Evolutionary conservation across 2,797 vertebrate genomes (phyloP).

Genomic region (Mormyrops attenuatus): DNA sequence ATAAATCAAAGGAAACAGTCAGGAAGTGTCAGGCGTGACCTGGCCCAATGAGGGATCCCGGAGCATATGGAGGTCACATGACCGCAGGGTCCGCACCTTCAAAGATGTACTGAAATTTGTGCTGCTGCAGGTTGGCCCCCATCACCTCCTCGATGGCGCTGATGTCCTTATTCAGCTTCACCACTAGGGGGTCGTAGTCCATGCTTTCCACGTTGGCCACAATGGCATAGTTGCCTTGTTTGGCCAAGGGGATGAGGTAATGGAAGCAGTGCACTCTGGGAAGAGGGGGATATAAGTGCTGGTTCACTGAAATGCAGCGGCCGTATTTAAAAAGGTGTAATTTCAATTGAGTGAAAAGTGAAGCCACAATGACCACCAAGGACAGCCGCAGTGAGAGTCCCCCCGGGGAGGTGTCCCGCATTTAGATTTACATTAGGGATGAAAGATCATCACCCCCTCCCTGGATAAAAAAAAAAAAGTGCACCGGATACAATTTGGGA

Average conservation of each 20-base stretch:
- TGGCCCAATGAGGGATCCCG: not conserved
- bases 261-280: conserved; percentile 94
- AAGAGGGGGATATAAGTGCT: not conserved
- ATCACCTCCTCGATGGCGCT: conserved; percentile 91
- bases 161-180: conserved; percentile 95
- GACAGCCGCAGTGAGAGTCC: not conserved
- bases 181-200: conserved; percentile 95
- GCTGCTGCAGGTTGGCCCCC: conserved; percentile 87
- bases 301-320: not conserved
- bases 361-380: not conserved
- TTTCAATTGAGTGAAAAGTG: not conserved
- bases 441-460: not conserved
- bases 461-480: not conserved
- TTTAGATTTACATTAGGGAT: not conserved
- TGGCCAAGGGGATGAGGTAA: conserved; percentile 90
- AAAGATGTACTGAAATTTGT: conserved; percentile 98
- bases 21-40: not conserved
- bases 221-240: conserved; percentile 95
- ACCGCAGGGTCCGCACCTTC: conserved; percentile 67
- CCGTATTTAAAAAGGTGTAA: not conserved
- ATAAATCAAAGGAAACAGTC: not conserved
- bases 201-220: conserved; percentile 97
- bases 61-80: not conserved
- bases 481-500: not conserved
- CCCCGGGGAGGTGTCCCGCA: not conserved